Percentiles rank a stretch among this genome's conserved stretches.
These are phyloP conservation scores for Colaptes auratus DNA, from an alignment of 2,113 vertebrate genomes.

Conservation along the genomic window DNA sequence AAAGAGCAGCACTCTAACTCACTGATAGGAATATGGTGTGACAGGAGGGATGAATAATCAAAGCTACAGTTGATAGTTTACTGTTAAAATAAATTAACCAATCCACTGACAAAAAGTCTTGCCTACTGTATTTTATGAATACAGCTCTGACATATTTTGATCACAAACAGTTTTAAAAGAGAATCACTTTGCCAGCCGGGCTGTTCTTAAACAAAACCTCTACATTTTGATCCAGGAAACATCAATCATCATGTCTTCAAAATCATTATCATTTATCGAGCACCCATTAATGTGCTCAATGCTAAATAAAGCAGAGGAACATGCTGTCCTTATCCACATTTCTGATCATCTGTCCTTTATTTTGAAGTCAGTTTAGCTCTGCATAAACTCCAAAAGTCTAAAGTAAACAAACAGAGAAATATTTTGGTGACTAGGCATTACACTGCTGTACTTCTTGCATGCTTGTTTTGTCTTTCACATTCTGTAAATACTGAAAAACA, in stretches of 20 bases:
- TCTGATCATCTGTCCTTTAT: conserved; percentile 62
- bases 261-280: conserved; percentile 62
- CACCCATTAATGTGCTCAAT: conserved; percentile 39
- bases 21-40: conserved; percentile 44
- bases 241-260: conserved; percentile 64
- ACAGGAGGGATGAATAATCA: conserved; percentile 66
- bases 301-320: conserved; percentile 64
- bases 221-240: conserved; percentile 61
- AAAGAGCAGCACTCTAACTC: conserved; percentile 58
- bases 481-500: background rate
- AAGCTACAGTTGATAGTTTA: conserved; percentile 61
- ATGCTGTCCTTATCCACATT: conserved; percentile 57
- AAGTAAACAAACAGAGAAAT: conserved; percentile 56
- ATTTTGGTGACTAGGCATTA: conserved; percentile 31
- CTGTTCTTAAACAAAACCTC: conserved; percentile 61
- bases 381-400: conserved; percentile 18
- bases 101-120: conserved; percentile 57
- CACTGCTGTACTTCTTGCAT: background rate
- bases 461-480: conserved; percentile 20
- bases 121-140: conserved; percentile 55
- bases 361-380: conserved; percentile 50
- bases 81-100: conserved; percentile 66
- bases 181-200: conserved; percentile 38
- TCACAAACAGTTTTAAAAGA: conserved; percentile 65
- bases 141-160: conserved; percentile 67